Base-by-base conservation (phyloP, 1,140 invertebrate species). In the Pogonognathellus flavescens region DNA sequence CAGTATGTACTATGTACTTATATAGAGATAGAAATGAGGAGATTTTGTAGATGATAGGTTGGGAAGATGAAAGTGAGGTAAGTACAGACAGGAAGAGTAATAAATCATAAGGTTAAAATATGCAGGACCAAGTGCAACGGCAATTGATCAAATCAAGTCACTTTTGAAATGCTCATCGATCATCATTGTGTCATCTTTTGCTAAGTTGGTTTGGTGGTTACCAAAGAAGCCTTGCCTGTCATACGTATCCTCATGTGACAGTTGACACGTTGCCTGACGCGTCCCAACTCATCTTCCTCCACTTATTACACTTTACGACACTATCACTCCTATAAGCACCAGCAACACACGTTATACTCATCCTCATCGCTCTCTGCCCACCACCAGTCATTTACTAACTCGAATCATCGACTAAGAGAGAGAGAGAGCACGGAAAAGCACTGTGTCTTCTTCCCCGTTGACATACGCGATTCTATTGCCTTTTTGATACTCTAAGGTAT, bases 81-180 rank as follows among this genome's bases (percentile, higher is more conserved):
- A 81, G 50, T 55, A 55, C 16, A 81, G 41, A 81, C 7, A 49
- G n/a, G 20, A 22, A 60, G 57, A 50, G 81, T 82, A 82, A 82
- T 59, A 60, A 82, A 82, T 59, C 57, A 62, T 62, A 22, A 82
- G 57, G 81, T 60, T 53, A 60, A 62, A 82, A 82, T 82, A 62
- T 60, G 57, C 57, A 62, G 25, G 57, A 82, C 81, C 55, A 82
- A 84, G 83, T 84, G 83, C 60, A 72, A 72, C 59, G 18, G 49
- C 60, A 84, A 84, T 84, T 84, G 83, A 84, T 84, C 60, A 70
- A 84, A 84, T 84, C 60, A 84, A 84, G 41, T 57, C 59, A 66
- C 60, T 62, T 60, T 53, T 60, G 59, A 50, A 81, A 55, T 53
- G 80, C 83, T 84, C 83, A 84, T 84, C 83, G 59, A 84, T 84